Evolutionary conservation across 2,113 vertebrate genomes (phyloP), one percentile per base, ranked within the genome.

Genomic region (Chauna torquata): DNA sequence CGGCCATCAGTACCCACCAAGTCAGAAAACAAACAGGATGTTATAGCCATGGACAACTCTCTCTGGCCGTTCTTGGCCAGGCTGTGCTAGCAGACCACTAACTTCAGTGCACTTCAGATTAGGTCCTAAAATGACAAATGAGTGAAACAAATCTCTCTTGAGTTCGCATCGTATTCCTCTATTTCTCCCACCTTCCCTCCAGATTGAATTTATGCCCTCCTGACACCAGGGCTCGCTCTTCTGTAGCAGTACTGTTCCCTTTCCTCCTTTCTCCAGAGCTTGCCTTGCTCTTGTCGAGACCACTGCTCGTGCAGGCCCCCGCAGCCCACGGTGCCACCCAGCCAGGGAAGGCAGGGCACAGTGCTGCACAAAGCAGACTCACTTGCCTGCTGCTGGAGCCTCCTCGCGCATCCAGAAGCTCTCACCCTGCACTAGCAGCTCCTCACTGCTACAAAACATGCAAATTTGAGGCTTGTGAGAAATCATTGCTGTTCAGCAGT

Each of bases 11-110:
- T 25, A 54, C 36, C 34, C 2, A 0, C 32, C 49, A 12, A 59
- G 45, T 19, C 76, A 78, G 47, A 52, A 40, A 18, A 84, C 47
- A 68, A 55, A 30, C 3, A 6, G 28, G 28, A 34, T 22, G 50
- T 5, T 40, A 30, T 0, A 72, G 70, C 57, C 47, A 57, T 1
- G 8, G 79, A 32, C 3, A 13, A 1, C 57, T 55, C 65, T 27
- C 45, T 89, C 38, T 52, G 36, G 49, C 19, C 1, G 0, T 36
- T 65, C 64, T 28, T 25, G 34, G 42, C 57, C 74, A 47, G 49
- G 32, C 55, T 36, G n/a, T 75, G 16, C 27, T 36, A 36, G 34
- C 12, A 12, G 50, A 40, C 16, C 62, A 55, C 38, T 23, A 7
- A 20, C 18, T 28, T 25, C 49, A 52, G 10, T 27, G 47, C 22